Evolutionary conservation across 2,888 invertebrate genomes (phyloP).

Genomic region (Melanophora roralis): DNA sequence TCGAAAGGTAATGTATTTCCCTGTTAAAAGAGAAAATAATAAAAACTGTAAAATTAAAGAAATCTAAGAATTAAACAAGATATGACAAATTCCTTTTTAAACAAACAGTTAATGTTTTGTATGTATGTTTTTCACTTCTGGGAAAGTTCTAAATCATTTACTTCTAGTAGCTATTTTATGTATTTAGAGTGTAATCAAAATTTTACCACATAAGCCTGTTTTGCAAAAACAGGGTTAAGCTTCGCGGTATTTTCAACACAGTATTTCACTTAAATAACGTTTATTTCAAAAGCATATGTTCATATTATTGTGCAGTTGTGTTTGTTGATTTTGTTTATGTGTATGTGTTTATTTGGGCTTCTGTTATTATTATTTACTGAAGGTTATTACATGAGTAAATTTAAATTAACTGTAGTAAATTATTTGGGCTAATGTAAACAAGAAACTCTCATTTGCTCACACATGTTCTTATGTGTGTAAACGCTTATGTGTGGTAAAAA

Average conservation of each 20-base stretch:
- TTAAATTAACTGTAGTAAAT: slow-evolving; percentile 42
- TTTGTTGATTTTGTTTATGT: background rate
- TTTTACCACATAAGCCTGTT: slow-evolving; percentile 22
- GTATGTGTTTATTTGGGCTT: slow-evolving; percentile 15
- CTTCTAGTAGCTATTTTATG: no score
- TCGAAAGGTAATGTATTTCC: no score
- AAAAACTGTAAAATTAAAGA: no score
- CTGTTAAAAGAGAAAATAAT: no score
- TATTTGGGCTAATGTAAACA: slow-evolving; percentile 30
- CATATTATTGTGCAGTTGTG: background rate
- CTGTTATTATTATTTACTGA: slow-evolving; percentile 12
- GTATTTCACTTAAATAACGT: slow-evolving; percentile 30
- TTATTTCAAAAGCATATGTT: background rate
- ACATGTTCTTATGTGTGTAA: background rate
- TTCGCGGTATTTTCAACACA: slow-evolving; percentile 20
- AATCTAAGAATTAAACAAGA: no score
- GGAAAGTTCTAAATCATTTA: no score
- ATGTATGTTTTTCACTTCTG: no score
- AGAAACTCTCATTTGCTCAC: background rate
- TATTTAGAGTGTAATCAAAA: slow-evolving; percentile 11
- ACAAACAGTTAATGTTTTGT: no score
- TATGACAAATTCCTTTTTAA: no score
- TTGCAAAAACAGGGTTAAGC: slow-evolving; percentile 5
- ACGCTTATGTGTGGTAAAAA: background rate
- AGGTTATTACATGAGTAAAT: slow-evolving; percentile 34